Conservation (phyloP, 2,113 vertebrate species). For the Scomber japonicus region DNA sequence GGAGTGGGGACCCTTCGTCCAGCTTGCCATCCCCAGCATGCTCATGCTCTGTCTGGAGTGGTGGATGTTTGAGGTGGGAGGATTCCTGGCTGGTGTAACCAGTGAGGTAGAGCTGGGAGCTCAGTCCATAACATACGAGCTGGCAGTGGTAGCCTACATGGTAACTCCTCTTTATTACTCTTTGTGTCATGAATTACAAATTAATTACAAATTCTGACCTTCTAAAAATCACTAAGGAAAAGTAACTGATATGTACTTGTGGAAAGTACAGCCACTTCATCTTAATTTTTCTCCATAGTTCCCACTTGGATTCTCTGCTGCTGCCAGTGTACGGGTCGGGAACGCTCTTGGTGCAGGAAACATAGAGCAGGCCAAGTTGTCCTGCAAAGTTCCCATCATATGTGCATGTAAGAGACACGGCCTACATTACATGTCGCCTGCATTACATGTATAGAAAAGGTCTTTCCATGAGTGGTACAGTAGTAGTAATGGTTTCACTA, state of each 20-base stretch:
- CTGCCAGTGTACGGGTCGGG: constrained; percentile 89
- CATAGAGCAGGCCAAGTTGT: constrained; percentile 84
- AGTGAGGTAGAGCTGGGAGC: constrained; percentile 90
- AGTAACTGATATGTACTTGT: neutral
- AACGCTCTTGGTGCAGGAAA: constrained; percentile 90
- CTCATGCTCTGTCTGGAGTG: constrained; percentile 94
- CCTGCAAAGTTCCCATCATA: constrained; percentile 82
- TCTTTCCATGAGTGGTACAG: neutral
- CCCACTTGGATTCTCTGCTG: constrained; percentile 89
- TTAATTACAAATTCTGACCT: neutral
- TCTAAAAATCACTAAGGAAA: neutral
- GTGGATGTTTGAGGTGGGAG: constrained; percentile 92
- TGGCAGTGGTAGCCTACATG: constrained; percentile 87
- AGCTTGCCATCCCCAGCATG: constrained; percentile 91
- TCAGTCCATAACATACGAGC: constrained; percentile 88
- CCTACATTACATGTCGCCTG: neutral
- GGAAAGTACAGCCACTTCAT: neutral
- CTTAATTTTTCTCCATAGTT: constrained; percentile 75
- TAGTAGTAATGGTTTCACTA: neutral
- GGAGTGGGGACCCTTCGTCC: constrained; percentile 89
- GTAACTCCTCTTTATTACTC: constrained; percentile 78
- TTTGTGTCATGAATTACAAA: neutral
- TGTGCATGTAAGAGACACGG: constrained; percentile 82
- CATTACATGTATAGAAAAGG: neutral
- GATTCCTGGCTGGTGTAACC: constrained; percentile 90